Conservation (phyloP, 2,113 vertebrate species). For the Amazona vittata region DNA sequence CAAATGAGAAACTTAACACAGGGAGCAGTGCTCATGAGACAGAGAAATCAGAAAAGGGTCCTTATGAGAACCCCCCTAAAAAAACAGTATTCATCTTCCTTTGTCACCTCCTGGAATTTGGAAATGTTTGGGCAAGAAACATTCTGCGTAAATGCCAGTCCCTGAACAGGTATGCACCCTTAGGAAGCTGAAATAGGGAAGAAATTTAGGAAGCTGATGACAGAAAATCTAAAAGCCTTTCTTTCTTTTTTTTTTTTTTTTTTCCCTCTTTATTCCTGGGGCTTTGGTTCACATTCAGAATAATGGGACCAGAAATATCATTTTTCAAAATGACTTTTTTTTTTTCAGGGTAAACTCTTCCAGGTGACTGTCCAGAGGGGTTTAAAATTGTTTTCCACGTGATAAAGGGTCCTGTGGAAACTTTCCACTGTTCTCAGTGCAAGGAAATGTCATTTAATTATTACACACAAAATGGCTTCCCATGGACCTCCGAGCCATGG, state of each 20-base stretch:
- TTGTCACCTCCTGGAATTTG: background rate
- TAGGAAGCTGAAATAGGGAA: background rate
- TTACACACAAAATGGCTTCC: background rate
- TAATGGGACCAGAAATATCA: background rate
- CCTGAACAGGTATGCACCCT: background rate
- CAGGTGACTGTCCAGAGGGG: constrained; percentile 13
- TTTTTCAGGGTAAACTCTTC: constrained; percentile 13
- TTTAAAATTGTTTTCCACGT: constrained; percentile 52
- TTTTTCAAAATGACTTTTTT: background rate
- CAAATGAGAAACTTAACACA: background rate
- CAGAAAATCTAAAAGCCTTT: background rate
- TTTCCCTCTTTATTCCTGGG: background rate
- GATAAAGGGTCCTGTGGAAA: background rate
- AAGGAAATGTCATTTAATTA: constrained; percentile 42
- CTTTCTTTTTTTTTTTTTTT: no score
- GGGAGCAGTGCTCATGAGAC: background rate
- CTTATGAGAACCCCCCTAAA: background rate
- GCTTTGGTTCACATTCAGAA: background rate
- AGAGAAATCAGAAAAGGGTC: background rate
- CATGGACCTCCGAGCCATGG: background rate
- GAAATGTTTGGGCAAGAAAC: background rate
- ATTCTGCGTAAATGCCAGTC: background rate
- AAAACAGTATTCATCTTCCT: background rate
- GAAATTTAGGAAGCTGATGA: background rate
- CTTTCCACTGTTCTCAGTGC: constrained; percentile 22